Base-by-base conservation (phyloP, 2,113 vertebrate genomes). In the Macaca mulatta region DNA sequence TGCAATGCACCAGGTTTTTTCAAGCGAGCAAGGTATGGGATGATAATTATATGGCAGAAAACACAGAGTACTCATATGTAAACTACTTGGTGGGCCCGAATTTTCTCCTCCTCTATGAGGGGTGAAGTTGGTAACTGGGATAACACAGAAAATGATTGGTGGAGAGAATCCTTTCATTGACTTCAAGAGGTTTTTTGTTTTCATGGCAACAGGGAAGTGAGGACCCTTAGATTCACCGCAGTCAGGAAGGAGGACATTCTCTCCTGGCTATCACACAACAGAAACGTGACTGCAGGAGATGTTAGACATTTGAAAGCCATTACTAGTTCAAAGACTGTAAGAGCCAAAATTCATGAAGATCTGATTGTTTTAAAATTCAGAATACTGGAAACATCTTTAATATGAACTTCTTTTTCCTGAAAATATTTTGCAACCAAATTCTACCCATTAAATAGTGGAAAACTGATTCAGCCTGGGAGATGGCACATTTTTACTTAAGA, bases 341-440 rank as follows among this genome's bases (percentile, higher is more conserved):
- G 30, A 93, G 72, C 14, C 52, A 90, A 55, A 40, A 8, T 43
- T 89, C n/a, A 43, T 6, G 18, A 75, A 90, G n/a, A 35, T 7
- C 23, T 45, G 57, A 57, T 77, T 38, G 45, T 35, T 64, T 95
- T 52, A 84, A 89, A 92, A 70, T 90, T 55, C 64, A 80, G 55
- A 96, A 95, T 50, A 52, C 40, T 52, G 2, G 14, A 89, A 90
- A 20, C 38, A 9, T 87, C 67, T 94, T 92, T 79, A 69, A 43
- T 57, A 38, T 27, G 55, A 52, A 96, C 40, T 83, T 94, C 18
- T 11, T 90, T 88, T 94, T 43, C 69, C 45, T 87, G 27, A 95
- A 92, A 93, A 70, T 78, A 95, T 32, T 93, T 90, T 87, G 48
- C 35, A 48, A 55, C 23, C 18, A 57, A 32, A 81, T 93, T 96